phyloP scores from a whole-genome alignment of 2,888 invertebrate genomes.

The Beris morrisii region DNA sequence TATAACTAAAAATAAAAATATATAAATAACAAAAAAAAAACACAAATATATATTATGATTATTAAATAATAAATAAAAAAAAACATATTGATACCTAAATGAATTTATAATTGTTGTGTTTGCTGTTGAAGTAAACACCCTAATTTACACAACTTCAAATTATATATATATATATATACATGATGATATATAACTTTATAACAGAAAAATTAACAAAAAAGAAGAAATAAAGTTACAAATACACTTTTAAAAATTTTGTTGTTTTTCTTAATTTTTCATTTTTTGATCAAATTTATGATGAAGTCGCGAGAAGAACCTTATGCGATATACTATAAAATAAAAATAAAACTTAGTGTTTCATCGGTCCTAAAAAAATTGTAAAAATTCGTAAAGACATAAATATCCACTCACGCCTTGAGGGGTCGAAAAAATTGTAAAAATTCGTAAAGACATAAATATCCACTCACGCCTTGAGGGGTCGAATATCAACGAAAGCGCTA shows the following conservation, averaged over 20 bases:
- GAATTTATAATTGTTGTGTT: conserved; percentile 44
- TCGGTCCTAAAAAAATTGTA: too few relatives aligned
- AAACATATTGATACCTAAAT: conserved; percentile 37
- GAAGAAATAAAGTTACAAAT: conserved; percentile 37
- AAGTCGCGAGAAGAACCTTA: too few relatives aligned
- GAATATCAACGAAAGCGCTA: too few relatives aligned
- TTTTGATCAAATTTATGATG: too few relatives aligned
- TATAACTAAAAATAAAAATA: background rate
- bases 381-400: too few relatives aligned
- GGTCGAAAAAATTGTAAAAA: too few relatives aligned
- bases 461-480: too few relatives aligned
- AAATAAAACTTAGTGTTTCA: too few relatives aligned
- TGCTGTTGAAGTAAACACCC: conserved; percentile 44
- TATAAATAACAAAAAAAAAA: background rate
- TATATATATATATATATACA: conserved; percentile 40
- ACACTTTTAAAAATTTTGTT: conserved; percentile 38
- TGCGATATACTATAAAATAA: too few relatives aligned
- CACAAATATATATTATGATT: conserved; percentile 5
- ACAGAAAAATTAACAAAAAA: conserved; percentile 39
- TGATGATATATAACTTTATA: conserved; percentile 39
- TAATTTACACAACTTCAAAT: conserved; percentile 42
- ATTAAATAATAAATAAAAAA: conserved; percentile 20
- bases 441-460: too few relatives aligned
- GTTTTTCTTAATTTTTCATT: conserved; percentile 29
- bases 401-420: too few relatives aligned